Base-by-base conservation (phyloP, 2,797 vertebrate species). In the Sphenopsis melanotis region DNA sequence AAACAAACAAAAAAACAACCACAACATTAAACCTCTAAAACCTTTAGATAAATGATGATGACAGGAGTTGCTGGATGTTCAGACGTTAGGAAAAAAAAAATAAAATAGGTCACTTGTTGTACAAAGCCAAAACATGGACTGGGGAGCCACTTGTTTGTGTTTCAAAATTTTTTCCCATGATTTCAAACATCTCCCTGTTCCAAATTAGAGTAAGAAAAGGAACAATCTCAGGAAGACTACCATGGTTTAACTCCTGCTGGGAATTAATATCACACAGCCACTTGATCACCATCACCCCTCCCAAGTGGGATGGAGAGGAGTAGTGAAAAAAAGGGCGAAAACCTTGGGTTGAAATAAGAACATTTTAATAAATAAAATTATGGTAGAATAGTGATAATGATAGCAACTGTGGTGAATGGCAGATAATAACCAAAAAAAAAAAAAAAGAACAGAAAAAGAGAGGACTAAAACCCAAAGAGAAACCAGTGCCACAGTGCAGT, bases 1-100 rank as follows among this genome's bases (percentile, higher is more conserved):
- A 94, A 94, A 57, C 87, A 89, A 94, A 92, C 57, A 83, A 91
- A 82, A 64, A 76, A 12, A 0, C 2, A 3, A 81, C 37, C 77
- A 79, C 50, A 81, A 95, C 44, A 64, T 85, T 92, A 93, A 93
- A 92, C 13, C 82, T 87, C 65, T 92, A 91, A 95, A 95, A 92
- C 68, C 71, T 89, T 92, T 49, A 83, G 71, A 89, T 75, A 93
- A 93, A 87, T 53, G 26, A 94, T 23, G 50, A 74, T 81, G 89
- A 83, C 64, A 87, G 37, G 89, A 88, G 74, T 11, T 80, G 50
- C 53, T 80, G 57, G 37, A 87, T 84, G 75, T 32, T 90, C 78
- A 74, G 46, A 78, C 4, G 0, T 26, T 37, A 57, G 23, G 11
- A 11, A 15, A 80, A 89, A 53, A 94, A 86, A 49, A 89, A 94